Base-by-base conservation (phyloP, 2,113 vertebrate genomes). In the Motacilla alba region DNA sequence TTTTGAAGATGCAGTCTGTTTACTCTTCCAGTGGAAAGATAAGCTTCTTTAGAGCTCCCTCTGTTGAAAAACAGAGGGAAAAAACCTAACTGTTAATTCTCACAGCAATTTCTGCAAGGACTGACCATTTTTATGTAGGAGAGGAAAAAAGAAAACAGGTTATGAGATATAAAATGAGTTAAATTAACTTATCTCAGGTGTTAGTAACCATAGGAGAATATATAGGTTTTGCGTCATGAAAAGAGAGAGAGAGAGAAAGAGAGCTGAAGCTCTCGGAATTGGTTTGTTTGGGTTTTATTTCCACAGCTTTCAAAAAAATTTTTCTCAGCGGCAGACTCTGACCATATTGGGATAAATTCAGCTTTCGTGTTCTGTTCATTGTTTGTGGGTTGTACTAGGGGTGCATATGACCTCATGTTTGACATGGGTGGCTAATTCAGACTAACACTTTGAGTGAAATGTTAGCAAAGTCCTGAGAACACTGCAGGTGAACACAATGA, bases 21-120 rank as follows among this genome's bases (percentile, higher is more conserved):
- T 86, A 64, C 37, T 30, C 56, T 63, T 67, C 63, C 44, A 72
- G 3, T 18, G 10, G 31, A 68, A 91, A 73, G 58, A 91, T 82
- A 95, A 46, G 81, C 75, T 95, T 93, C 74, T 96, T 93, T 95
- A 95, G 94, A 96, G 94, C 93, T 94, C 94, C 94, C 95, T 95
- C 96, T 95, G 72, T 91, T 84, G 94, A 93, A 89, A 85, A 94
- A 66, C 30, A 76, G 59, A 85, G 73, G 73, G 8, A 94, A 87
- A 86, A 90, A 43, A 4, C 6, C 8, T 20, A 21, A 39, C 52
- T 27, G 59, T 73, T 35, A 49, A 52, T 72, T 79, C 31, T 49
- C 31, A 15, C 35, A 50, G 35, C 22, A 75, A 53, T 49, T 82
- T 82, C 56, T 41, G 23, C 69, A 43, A 72, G 26, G 26, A 28